Percentiles rank a stretch among this genome's conserved stretches.
Evolutionary conservation across 2,797 vertebrate species (phyloP).

Genomic region (Periparus ater): DNA sequence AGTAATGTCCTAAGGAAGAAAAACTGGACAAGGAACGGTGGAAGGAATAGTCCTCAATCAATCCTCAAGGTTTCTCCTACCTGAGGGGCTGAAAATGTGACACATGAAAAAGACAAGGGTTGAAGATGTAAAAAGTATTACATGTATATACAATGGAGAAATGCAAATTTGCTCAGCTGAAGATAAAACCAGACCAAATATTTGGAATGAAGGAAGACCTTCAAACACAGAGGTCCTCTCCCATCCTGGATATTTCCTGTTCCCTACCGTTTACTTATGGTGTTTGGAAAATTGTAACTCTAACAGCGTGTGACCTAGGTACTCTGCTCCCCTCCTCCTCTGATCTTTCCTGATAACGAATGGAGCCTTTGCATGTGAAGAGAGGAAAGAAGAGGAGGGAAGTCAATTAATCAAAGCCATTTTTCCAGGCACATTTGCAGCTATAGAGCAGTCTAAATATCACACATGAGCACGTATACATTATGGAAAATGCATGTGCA

Average conservation of each 20-base stretch:
- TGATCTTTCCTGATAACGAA: constrained; percentile 50
- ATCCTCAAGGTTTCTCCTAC: not conserved
- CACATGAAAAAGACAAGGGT: not conserved
- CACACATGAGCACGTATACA: constrained; percentile 39
- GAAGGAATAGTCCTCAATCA: not conserved
- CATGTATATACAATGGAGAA: not conserved
- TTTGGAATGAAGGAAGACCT: not conserved
- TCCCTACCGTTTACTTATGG: not conserved
- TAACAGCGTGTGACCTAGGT: constrained; percentile 25
- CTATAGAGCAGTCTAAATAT: constrained; percentile 37
- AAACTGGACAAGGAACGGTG: not conserved
- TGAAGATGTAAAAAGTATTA: not conserved
- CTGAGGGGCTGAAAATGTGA: not conserved
- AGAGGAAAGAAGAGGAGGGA: constrained; percentile 25
- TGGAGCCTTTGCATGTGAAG: constrained; percentile 8
- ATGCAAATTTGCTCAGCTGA: constrained; percentile 1
- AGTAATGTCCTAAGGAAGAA: not conserved
- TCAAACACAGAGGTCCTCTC: not conserved
- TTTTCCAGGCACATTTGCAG: constrained; percentile 36
- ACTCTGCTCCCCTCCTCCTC: constrained; percentile 25
- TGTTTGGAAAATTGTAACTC: constrained; percentile 47
- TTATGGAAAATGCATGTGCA: constrained; percentile 42
- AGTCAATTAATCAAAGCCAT: constrained; percentile 62
- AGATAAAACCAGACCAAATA: constrained; percentile 8
- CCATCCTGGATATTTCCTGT: not conserved